Evolutionary conservation across 2,888 invertebrate genomes (phyloP), one percentile per base, ranked within the genome.

Genomic region (Hirtodrosophila cameraria): DNA sequence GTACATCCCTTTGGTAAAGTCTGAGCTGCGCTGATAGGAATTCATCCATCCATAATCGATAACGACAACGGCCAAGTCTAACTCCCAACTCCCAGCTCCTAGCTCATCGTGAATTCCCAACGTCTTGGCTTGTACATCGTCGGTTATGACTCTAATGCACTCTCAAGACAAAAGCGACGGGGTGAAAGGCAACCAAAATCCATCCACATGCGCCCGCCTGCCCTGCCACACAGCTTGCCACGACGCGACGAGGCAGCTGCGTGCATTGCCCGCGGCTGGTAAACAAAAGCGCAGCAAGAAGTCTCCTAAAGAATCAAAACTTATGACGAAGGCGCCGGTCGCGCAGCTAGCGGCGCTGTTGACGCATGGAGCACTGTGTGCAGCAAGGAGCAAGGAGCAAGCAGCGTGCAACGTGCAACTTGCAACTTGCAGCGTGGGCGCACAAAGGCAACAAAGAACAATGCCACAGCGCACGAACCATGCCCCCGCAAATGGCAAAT

Each of bases 241-340:
- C 42, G 57, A 35, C 25, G 58, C 42, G 57, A 35, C 25, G 58
- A 63, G 65, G 58, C 66, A 71, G 58, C 68, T 58, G 57, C 69
- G 55, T 65, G 63, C 74, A 63, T 49, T 36, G 78, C 78, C 64
- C 38, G 65, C 45, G 69, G 87, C 78, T 53, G 67, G 64, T 78
- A 86, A 86, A 82, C 81, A 86, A 86, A 84, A 86, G 85, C 82
- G 71, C 85, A 84, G 74, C 82, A 45, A 67, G 81, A 77, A 54
- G 49, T 16, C 50, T 66, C 41, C 39, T 45, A 43, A 45, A 55
- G 68, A 86, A 84, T 85, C 71, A 74, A 71, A 84, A 86, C 86
- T 81, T 74, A 66, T 68, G 68, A 70, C 45, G 71, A 49, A 52
- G 52, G 35, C 60, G 59, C 36, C 39, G 49, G 36, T 42, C 39